These are phyloP conservation scores for Sinonovacula constricta DNA, from an alignment of 1,140 invertebrate species.

Conservation along the genomic window DNA sequence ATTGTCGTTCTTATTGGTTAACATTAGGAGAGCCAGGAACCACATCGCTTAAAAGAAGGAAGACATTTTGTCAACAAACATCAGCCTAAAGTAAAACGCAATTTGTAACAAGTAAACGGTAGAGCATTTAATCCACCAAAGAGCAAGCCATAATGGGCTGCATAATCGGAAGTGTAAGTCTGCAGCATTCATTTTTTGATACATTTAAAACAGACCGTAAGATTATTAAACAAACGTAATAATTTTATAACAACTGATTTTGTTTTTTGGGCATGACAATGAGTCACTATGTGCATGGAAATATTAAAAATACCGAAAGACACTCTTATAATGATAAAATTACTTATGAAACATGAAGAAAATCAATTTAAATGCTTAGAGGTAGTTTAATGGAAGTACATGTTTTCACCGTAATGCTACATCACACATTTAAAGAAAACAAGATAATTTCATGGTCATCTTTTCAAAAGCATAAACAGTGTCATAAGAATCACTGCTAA, in stretches of 20 bases:
- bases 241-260: not conserved
- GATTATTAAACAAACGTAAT: not conserved
- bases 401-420: no score
- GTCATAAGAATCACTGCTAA: no score
- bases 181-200: no score
- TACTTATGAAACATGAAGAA: not conserved
- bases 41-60: no score
- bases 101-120: not conserved
- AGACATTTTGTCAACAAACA: constrained; percentile 49
- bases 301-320: not conserved
- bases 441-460: no score
- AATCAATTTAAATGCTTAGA: not conserved
- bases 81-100: not conserved
- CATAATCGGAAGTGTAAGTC: constrained; percentile 49
- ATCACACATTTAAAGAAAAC: no score
- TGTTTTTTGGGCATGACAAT: not conserved
- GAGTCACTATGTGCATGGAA: not conserved
- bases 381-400: no score
- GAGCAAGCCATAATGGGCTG: constrained; percentile 35
- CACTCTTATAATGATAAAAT: not conserved
- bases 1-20: no score
- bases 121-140: not conserved
- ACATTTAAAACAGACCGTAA: no score
- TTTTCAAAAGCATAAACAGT: no score
- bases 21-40: no score